Evolutionary conservation across 2,797 vertebrate genomes (phyloP), one percentile per base, ranked within the genome.

Genomic region (Darevskia nairensis): DNA sequence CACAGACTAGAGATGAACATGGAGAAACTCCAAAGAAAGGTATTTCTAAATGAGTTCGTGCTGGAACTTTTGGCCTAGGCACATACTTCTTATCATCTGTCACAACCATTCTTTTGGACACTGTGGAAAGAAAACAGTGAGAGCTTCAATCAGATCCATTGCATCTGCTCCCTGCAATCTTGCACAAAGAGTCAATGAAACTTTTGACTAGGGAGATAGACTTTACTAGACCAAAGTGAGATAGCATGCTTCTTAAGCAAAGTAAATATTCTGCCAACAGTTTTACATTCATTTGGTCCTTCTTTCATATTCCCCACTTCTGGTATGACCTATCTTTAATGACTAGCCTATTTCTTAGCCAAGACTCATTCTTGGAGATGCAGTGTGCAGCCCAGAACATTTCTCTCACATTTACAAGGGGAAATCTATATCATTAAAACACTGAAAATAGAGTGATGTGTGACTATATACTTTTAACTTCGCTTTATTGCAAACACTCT

Each of bases 1-100:
- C 0, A 0, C 1, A 32, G 80, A 44, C 0, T 0, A 59, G 17
- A 80, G 92, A 85, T 77, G 92, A 68, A 2, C 0, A 0, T 15
- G 3, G 85, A 78, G 90, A 92, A 88, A 94, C 88, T 85, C 93
- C 92, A 84, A 46, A 83, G 27, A 3, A 0, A 69, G 90, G 91
- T 72, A 89, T 92, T 94, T 61, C 92, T 86, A 39, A 19, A 46
- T 66, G 55, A 64, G 69, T 9, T 86, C n/a, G 79, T 21, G 50
- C 77, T 71, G 32, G 79, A 87, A 25, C 13, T 72, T 72, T 80
- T 75, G 89, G 80, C 61, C 77, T 32, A 64, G 0, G 88, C 46
- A 91, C 50, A 76, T 88, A 94, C 86, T 90, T 89, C 85, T 64
- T 82, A 88, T 82, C 32, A 17, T 9, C 69, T 87, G 84, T 87